Conservation (phyloP, 2,797 vertebrate species). For the Premnoplex brunnescens region DNA sequence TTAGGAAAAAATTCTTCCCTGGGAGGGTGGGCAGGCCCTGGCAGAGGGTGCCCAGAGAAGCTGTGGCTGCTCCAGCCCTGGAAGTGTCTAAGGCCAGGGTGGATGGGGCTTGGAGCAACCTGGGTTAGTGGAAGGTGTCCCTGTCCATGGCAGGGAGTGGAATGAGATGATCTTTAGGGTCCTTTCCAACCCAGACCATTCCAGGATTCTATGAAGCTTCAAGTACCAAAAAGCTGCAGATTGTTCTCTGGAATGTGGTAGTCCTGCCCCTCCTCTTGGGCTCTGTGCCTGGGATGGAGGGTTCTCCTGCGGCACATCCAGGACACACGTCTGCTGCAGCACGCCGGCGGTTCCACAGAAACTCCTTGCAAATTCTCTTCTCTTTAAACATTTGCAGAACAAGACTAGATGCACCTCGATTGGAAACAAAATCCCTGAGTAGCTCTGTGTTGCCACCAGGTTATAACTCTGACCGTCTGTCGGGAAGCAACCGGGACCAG, state of each 20-base stretch:
- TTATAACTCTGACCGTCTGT: constrained; percentile 81
- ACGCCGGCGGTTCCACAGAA: background rate
- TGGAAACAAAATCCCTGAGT: constrained; percentile 86
- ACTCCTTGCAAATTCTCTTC: constrained; percentile 30
- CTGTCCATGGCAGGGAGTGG: background rate
- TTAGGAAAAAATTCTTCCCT: background rate
- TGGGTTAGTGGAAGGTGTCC: background rate
- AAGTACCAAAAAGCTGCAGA: background rate
- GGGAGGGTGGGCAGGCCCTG: background rate
- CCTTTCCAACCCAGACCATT: background rate
- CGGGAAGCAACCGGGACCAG: constrained; percentile 78
- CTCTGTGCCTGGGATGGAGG: background rate
- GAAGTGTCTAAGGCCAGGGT: background rate
- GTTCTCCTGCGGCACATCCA: background rate
- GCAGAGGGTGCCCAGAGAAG: background rate
- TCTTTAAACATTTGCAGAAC: constrained; percentile 82
- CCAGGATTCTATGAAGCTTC: background rate
- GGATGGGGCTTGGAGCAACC: background rate
- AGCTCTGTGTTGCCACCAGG: constrained; percentile 77
- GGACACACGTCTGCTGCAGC: background rate
- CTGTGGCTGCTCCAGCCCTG: background rate
- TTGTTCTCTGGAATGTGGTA: background rate
- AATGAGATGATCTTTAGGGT: background rate
- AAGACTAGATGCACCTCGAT: constrained; percentile 91
- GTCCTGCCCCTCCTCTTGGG: background rate